These are phyloP conservation scores for Tolmerus cingulatus DNA, from an alignment of 2,888 invertebrate species.

Conservation along the genomic window DNA sequence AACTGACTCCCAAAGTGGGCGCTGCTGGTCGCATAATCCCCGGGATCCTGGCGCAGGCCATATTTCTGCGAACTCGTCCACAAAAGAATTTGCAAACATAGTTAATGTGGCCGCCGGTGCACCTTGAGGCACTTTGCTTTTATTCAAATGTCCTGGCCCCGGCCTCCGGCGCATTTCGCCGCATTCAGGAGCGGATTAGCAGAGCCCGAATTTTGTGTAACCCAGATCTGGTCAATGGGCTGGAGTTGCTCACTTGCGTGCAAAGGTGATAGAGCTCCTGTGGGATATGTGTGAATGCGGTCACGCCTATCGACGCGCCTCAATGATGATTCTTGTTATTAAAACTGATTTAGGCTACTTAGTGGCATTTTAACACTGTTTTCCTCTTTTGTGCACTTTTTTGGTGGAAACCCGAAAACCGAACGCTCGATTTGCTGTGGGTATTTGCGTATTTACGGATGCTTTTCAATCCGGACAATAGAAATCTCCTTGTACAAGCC, in stretches of 20 bases:
- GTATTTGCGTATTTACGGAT: not conserved
- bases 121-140: conserved; percentile 4
- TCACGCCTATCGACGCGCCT: not conserved
- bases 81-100: conserved; percentile 35
- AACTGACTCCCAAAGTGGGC: not conserved
- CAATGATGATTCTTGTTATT: not conserved
- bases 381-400: not conserved
- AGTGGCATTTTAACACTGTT: not conserved
- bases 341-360: not conserved
- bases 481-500: not conserved
- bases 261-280: not conserved
- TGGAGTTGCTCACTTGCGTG: not conserved
- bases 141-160: not conserved
- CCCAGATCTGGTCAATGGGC: not conserved
- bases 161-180: not conserved
- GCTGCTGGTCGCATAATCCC: not conserved
- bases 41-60: not conserved
- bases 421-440: not conserved
- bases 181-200: conserved; percentile 15
- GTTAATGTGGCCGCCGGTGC: conserved; percentile 13
- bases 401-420: not conserved
- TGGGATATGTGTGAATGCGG: not conserved
- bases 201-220: conserved; percentile 19
- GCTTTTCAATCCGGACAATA: not conserved
- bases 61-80: conserved; percentile 7